Evolutionary conservation across 2,797 vertebrate genomes (phyloP).

Genomic region (Siniperca scherzeri): DNA sequence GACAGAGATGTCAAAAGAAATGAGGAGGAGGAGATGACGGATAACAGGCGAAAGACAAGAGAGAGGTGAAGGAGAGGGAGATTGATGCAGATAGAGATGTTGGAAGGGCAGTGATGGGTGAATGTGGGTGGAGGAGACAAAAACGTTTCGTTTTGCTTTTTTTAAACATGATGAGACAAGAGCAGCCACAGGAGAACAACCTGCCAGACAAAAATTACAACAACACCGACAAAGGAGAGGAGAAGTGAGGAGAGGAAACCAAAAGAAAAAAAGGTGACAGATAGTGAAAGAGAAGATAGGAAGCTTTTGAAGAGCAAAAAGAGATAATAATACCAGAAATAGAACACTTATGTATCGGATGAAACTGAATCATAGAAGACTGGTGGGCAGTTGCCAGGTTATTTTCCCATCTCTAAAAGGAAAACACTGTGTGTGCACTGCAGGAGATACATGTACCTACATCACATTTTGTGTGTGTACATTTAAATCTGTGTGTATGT

Average conservation of each 20-base stretch:
- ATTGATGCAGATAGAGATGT: constrained; percentile 40
- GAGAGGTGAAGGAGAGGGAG: constrained; percentile 15
- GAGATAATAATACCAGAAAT: constrained; percentile 44
- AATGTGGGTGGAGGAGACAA: constrained; percentile 64
- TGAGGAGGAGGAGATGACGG: constrained; percentile 1
- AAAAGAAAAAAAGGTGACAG: constrained; percentile 28
- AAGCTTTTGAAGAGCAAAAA: constrained; percentile 32
- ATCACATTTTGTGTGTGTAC: constrained; percentile 14
- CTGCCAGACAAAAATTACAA: constrained; percentile 67
- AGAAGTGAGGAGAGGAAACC: constrained; percentile 7
- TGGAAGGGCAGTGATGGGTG: constrained; percentile 32
- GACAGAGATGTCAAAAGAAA: constrained; percentile 13
- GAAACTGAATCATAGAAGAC: constrained; percentile 58
- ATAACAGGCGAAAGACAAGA: background rate
- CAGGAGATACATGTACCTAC: constrained; percentile 30
- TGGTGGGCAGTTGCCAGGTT: constrained; percentile 55
- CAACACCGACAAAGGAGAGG: constrained; percentile 31
- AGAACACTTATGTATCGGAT: constrained; percentile 43
- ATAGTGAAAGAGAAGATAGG: constrained; percentile 34
- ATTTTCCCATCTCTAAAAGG: constrained; percentile 55
- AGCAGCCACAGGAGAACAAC: constrained; percentile 69
- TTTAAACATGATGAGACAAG: constrained; percentile 72
- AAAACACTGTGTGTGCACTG: constrained; percentile 25
- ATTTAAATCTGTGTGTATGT: constrained; percentile 42
- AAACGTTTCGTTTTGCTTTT: constrained; percentile 72